These are phyloP conservation scores for Spialia ferax DNA, from an alignment of 2,888 invertebrate species.

Conservation along the genomic window DNA sequence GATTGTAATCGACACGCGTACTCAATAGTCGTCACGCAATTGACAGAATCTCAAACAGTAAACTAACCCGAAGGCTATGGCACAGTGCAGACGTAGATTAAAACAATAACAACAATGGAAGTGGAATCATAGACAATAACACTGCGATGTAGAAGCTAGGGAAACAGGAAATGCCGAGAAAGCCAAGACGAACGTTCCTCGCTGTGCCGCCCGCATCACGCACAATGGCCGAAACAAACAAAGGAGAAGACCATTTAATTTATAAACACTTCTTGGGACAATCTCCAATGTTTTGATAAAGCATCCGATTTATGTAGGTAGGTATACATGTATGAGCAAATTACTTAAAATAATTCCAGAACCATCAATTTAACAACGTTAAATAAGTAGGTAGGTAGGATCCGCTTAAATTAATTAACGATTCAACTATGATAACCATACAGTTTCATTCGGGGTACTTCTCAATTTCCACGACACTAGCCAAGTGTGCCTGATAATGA, in stretches of 20 bases:
- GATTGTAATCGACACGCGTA: neutral
- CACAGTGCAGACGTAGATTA: conserved; percentile 12
- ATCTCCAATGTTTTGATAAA: conserved; percentile 22
- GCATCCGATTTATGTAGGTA: conserved; percentile 9
- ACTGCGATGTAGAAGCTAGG: conserved; percentile 39
- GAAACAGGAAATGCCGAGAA: conserved; percentile 75
- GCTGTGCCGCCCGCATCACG: conserved; percentile 65
- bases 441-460: too few relatives aligned
- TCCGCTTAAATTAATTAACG: too few relatives aligned
- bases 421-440: neutral
- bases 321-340: too few relatives aligned
- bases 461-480: too few relatives aligned
- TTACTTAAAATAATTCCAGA: neutral
- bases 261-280: conserved; percentile 32
- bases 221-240: conserved; percentile 71
- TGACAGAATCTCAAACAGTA: conserved; percentile 42
- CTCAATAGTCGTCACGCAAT: conserved; percentile 16
- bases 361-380: neutral
- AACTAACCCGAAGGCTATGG: conserved; percentile 34
- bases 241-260: conserved; percentile 52
- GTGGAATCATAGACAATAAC: conserved; percentile 44
- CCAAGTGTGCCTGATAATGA: too few relatives aligned
- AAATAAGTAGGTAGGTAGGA: too few relatives aligned
- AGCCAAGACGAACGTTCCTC: conserved; percentile 64
- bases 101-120: conserved; percentile 70